phyloP scores from a whole-genome alignment of 92 coral and sea anemone species.

The Micromussa lordhowensis region DNA sequence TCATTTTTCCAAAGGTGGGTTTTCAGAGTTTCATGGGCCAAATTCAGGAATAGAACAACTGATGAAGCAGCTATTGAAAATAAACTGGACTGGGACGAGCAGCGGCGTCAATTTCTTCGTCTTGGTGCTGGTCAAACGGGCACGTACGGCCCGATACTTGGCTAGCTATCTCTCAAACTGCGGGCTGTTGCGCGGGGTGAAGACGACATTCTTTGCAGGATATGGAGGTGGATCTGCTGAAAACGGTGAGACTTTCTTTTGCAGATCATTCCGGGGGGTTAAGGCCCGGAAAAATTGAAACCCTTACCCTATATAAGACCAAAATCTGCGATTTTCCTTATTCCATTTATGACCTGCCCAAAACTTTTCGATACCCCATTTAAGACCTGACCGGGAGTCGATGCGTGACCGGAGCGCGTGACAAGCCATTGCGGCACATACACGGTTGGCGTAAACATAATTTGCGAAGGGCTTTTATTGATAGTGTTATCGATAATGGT shows the following conservation, averaged over 20 bases:
- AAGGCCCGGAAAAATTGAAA: too few species aligned
- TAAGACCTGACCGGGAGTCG: too few species aligned
- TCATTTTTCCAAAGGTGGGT: neutral
- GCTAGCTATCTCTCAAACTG: slow-evolving; percentile 72
- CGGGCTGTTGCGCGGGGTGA: slow-evolving; percentile 47
- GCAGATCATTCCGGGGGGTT: neutral
- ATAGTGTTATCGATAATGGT: too few species aligned
- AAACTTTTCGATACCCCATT: too few species aligned
- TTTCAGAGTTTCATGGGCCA: slow-evolving; percentile 14
- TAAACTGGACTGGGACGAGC: slow-evolving; percentile 59
- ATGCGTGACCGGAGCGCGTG: too few species aligned
- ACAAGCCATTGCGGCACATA: too few species aligned
- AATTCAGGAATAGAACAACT: slow-evolving; percentile 82
- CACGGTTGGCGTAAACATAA: too few species aligned
- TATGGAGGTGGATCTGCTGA: slow-evolving; percentile 42
- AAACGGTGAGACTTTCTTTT: slow-evolving; percentile 35
- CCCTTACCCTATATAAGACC: too few species aligned
- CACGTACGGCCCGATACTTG: slow-evolving; percentile 73
- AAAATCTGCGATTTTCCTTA: too few species aligned
- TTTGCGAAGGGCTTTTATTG: too few species aligned
- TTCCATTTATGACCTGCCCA: too few species aligned
- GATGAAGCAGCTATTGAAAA: slow-evolving; percentile 61
- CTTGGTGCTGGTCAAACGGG: slow-evolving; percentile 83
- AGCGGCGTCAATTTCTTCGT: slow-evolving; percentile 70
- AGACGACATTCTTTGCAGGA: slow-evolving; percentile 70